These are phyloP conservation scores for Cantharis rustica DNA, from an alignment of 2,888 invertebrate species.

Conservation along the genomic window DNA sequence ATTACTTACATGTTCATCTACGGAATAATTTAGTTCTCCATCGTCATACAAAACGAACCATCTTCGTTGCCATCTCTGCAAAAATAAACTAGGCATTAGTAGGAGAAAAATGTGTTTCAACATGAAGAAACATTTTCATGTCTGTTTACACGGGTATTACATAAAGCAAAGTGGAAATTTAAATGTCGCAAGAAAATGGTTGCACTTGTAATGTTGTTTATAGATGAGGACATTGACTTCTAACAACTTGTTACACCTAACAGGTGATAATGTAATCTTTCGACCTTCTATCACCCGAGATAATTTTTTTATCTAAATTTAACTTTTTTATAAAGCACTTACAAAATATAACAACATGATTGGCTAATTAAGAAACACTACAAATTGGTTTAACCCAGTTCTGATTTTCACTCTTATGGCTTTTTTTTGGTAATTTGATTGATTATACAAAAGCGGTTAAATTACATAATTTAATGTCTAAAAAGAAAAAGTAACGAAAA, in stretches of 20 bases:
- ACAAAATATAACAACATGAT: not conserved
- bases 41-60: conserved; percentile 98
- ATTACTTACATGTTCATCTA: conserved; percentile 95
- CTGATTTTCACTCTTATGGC: not conserved
- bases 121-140: not conserved
- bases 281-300: conserved; percentile 18
- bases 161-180: not conserved
- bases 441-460: not conserved
- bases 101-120: not conserved
- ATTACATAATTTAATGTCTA: not conserved
- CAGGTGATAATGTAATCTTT: conserved; percentile 16
- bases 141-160: not conserved
- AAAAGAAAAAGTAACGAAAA: not conserved
- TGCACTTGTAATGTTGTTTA: conserved; percentile 16
- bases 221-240: conserved; percentile 20
- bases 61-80: conserved; percentile 97
- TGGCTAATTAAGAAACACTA: not conserved
- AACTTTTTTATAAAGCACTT: not conserved
- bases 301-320: not conserved
- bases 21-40: conserved; percentile 94
- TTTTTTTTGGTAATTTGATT: not conserved
- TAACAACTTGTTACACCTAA: conserved; percentile 18
- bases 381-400: not conserved
- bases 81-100: conserved; percentile 46
- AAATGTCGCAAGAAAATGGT: not conserved